Base-by-base conservation (phyloP, 2,113 vertebrate species). In the Microcebus griseorufus region DNA sequence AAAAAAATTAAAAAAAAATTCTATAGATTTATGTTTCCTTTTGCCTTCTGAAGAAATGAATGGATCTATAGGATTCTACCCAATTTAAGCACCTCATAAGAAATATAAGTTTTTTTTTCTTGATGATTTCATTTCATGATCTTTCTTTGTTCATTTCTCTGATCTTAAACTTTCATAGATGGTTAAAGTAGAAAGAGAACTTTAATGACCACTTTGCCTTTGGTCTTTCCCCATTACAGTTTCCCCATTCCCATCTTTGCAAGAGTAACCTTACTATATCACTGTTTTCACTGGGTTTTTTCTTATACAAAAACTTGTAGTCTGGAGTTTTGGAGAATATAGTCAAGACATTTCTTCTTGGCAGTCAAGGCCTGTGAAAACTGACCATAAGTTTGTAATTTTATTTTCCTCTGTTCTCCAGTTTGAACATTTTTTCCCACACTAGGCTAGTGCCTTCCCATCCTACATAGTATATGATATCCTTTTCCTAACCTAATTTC, bases 51-150 rank as follows among this genome's bases (percentile, higher is more conserved):
- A 94, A 80, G 90, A 96, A 92, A 96, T 86, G 81, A 81, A 84
- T 84, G 95, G 82, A 84, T 97, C 90, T 92, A 32, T 96, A 93
- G 83, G 93, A 82, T 95, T 96, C 94, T 95, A 37, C 13, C 62
- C 78, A 92, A 70, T 90, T 96, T 96, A 96, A 95, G 72, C 78
- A 60, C 84, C 95, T 37, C 29, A 45, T 90, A 96, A 96, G 84
- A 96, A 96, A 88, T 81, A 80, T 23, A 84, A 37, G 55, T 58
- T 58, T 93, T 94, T 96, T 96, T 53, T 76, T 92, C 94, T 80
- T 94, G 93, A 84, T 96, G 87, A 65, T 95, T 96, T 96, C 94
- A 94, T 94, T 97, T 93, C 85, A 92, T 96, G 83, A 84, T 95
- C 78, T 90, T 90, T 91, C 80, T 96, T 93, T 97, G 93, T 89